Base-by-base conservation (phyloP, 2,888 invertebrate genomes). In the Melipona bicolor region DNA sequence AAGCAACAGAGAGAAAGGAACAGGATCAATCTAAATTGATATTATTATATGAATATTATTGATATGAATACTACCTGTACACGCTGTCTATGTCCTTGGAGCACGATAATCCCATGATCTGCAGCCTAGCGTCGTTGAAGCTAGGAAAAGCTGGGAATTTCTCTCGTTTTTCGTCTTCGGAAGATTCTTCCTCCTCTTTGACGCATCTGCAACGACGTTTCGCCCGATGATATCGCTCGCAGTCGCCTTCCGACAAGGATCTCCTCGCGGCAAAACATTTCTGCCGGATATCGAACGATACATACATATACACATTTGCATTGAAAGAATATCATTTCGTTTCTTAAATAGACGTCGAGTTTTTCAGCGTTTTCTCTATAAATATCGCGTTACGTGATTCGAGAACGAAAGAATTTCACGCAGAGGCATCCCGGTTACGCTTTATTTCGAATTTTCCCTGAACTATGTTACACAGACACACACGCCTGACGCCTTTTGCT, bases 81-180 rank as follows among this genome's bases (percentile, higher is more conserved):
- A 70, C 24, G 11, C 49, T 59, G 4, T 77, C 70, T 21, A 67
- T 68, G n/a, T 70, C 69, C 13, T 75, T 24, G 13, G 88, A 79
- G 79, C 86, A 91, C n/a, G 91, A 88, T 15, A 94, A 88, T 15
- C 92, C 93, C 15, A 92, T 90, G 73, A 90, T 87, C 43, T 91
- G 90, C 11, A 93, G 85, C 54, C 87, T 90, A 49, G 79, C 69
- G 62, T 93, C 92, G 11, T 90, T 86, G 56, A 93, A 89, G 78
- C 92, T 93, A 1, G 94, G 94, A 81, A 94, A 94, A 59, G 89
- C 89, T 21, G 65, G 85, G n/a, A 85, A 77, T 54, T 78, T 85
- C 50, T 83, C 83, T 68, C 85, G 56, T 59, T 59, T 88, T 15
- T 87, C 84, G 17, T 88, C 36, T 9, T 36, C 52, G n/a, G 59